phyloP scores from a whole-genome alignment of 2,888 invertebrate species.

The Polietes domitor region DNA sequence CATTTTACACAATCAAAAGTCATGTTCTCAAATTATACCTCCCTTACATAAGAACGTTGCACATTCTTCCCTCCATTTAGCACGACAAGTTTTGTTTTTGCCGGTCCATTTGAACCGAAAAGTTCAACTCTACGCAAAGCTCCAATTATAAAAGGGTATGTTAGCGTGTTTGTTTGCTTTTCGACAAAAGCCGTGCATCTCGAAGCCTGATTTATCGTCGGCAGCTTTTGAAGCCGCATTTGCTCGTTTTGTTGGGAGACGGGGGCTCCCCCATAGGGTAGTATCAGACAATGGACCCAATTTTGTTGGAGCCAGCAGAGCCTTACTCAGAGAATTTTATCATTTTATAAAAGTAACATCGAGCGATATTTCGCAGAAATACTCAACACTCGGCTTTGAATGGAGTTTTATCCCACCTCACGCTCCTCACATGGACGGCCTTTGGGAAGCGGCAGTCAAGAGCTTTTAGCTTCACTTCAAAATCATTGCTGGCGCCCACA shows the following conservation, averaged over 20 bases:
- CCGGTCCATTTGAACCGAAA: no score
- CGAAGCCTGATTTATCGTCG: neutral
- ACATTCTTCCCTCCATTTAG: slow-evolving; percentile 39
- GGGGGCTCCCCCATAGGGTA: neutral
- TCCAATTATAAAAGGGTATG: no score
- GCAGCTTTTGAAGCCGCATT: no score
- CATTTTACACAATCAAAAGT: no score
- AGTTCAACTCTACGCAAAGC: no score
- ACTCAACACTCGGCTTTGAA: neutral
- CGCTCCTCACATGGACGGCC: no score
- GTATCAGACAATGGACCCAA: neutral
- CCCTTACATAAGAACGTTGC: slow-evolving; percentile 32
- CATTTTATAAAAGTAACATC: neutral
- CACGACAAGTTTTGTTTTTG: slow-evolving; percentile 44
- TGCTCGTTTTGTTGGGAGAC: no score
- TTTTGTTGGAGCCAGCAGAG: neutral
- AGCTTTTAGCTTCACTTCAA: no score
- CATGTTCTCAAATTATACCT: slow-evolving; percentile 41
- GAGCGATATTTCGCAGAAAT: no score
- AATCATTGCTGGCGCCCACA: no score
- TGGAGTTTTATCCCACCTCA: neutral
- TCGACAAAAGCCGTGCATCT: slow-evolving; percentile 44
- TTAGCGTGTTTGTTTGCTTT: no score
- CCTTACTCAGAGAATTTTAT: neutral
- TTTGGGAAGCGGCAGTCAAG: no score